These are phyloP conservation scores for Thamnophis sirtalis DNA, from an alignment of 2,113 vertebrate species.

Conservation along the genomic window DNA sequence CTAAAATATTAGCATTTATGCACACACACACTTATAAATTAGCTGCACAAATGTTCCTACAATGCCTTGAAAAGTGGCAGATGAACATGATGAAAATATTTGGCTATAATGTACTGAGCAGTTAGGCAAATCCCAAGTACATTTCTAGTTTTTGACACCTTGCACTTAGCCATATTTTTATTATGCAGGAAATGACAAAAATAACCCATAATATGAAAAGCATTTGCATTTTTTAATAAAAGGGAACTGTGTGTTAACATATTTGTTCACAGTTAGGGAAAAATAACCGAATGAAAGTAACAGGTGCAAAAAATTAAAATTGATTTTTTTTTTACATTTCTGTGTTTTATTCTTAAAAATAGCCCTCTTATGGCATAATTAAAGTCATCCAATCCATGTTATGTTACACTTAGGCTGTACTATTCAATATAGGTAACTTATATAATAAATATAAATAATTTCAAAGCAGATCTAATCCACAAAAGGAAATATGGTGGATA, in stretches of 20 bases:
- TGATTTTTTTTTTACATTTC: background rate
- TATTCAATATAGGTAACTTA: fast-evolving
- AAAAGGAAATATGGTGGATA: background rate
- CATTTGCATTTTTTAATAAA: constrained; percentile 18
- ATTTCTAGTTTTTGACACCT: constrained; percentile 33
- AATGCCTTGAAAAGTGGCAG: constrained; percentile 30
- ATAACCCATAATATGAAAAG: constrained; percentile 1
- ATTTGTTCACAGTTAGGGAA: constrained; percentile 15
- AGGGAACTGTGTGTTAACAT: constrained; percentile 1
- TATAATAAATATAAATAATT: background rate
- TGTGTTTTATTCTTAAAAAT: background rate
- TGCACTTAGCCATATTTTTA: background rate
- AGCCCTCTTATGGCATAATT: background rate
- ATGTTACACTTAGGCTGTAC: background rate
- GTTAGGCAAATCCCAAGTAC: constrained; percentile 38
- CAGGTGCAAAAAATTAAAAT: background rate
- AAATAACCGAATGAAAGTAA: background rate
- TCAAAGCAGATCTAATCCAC: background rate
- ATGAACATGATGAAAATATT: constrained; percentile 36
- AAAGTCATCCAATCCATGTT: background rate
- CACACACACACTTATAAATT: constrained; percentile 30
- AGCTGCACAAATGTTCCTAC: constrained; percentile 46
- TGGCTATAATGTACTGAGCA: constrained; percentile 44
- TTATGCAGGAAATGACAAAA: constrained; percentile 33
- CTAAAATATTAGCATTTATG: constrained; percentile 32